Evolutionary conservation across 2,113 vertebrate genomes (phyloP), one percentile per base, ranked within the genome.

Genomic region (Triplophysa dalaica): DNA sequence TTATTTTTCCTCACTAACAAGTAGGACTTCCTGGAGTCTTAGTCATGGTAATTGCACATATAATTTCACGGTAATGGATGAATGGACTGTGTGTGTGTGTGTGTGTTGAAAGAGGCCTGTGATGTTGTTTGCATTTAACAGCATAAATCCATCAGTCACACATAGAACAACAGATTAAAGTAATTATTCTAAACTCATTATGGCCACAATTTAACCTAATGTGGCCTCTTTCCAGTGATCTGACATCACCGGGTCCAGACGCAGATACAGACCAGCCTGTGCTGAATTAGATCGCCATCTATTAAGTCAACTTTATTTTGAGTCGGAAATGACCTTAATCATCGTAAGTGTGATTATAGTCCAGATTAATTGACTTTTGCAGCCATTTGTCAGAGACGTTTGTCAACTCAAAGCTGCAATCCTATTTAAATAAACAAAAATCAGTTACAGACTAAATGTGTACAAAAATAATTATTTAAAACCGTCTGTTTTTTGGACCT

Each of bases 141-240:
- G 26, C 26, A 29, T 22, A 65, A 63, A 65, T 38, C 3, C 58
- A 75, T 75, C 73, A 62, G 41, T 76, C 73, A 68, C 65, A 76
- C 73, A 63, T 66, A 62, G 12, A 24, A 41, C 48, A 29, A 21
- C 48, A 70, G 21, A 70, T n/a, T 68, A 17, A 72, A 56, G 45
- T 58, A 26, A 77, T 56, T 70, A 77, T 70, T 70, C 45, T 69
- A 70, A 69, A 68, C 52, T 65, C 70, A 66, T 75, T 75, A 66
- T 56, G 33, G 43, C 13, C 70, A 61, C 72, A 68, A 50, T 75
- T 75, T 68, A 50, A 75, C 12, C 19, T 24, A 65, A 54, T 54
- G 65, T 65, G 26, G 62, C 41, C n/a, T 45, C 22, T 61, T 75
- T 75, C 16, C 38, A 63, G n/a, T 24, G 56, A 61, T 61, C 70